Evolutionary conservation across 2,797 vertebrate species (phyloP), one percentile per base, ranked within the genome.

Genomic region (Pitangus sulphuratus): DNA sequence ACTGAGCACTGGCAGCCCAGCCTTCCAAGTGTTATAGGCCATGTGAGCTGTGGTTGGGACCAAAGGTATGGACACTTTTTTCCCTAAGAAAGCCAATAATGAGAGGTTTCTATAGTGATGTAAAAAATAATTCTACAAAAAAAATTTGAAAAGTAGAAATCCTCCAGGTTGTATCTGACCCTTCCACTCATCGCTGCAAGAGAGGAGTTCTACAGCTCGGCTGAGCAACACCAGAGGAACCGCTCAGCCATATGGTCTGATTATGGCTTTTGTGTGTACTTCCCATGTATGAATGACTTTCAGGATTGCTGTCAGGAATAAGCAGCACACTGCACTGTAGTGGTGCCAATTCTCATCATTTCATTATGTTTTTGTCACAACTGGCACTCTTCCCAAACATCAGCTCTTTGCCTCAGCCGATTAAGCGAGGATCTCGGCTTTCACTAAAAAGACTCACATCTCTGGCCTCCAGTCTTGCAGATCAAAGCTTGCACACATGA

Each of bases 241-340:
- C 0, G 0, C 64, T 94, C 86, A 68, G 65, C 56, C 92, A 80
- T 84, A 68, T 78, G 82, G 75, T 84, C 87, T 75, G 80, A 91
- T 95, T 84, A 60, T 75, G 77, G 54, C 42, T 79, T 89, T 84
- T 93, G 62, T 78, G 44, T 82, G n/a, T 68, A 24, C 51, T 96
- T 89, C 45, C 84, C 71, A n/a, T 40, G 48, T 54, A 37, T 47
- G 92, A 94, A 92, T n/a, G 64, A 74, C 86, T 92, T 90, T 79
- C 89, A 77, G 90, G 39, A 65, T 26, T 85, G 84, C 78, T 92
- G 84, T 92, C 87, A 94, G 71, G 77, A 84, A 40, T 61, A 85
- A 89, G 84, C 87, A 89, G 48, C 2, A 1, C 62, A 37, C 21
- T 75, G 39, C 56, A 85, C 45, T 89, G 60, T 81, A 75, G 53